These are phyloP conservation scores for Anoplius nigerrimus DNA, from an alignment of 2,888 invertebrate genomes.

Conservation along the genomic window DNA sequence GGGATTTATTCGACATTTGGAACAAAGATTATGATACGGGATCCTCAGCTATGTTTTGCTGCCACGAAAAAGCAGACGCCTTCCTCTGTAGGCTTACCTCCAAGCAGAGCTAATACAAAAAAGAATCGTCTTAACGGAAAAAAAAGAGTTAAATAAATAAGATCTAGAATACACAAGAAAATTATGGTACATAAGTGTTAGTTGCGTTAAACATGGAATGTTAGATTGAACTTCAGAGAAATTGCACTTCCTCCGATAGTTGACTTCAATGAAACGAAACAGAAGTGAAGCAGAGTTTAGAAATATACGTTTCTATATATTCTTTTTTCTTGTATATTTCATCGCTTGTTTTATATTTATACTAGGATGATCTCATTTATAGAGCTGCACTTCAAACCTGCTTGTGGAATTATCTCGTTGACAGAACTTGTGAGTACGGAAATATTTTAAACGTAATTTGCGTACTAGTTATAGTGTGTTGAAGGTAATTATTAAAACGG, in stretches of 20 bases:
- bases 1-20: too few relatives aligned
- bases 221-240: constrained; percentile 54
- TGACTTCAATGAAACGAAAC: constrained; percentile 24
- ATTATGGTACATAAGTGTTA: constrained; percentile 55
- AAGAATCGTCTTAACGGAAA: constrained; percentile 35
- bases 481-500: too few relatives aligned
- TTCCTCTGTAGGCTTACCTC: constrained; percentile 11
- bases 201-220: constrained; percentile 64
- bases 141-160: constrained; percentile 55
- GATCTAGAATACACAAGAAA: constrained; percentile 45
- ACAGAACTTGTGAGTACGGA: too few relatives aligned
- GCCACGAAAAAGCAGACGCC: constrained; percentile 5
- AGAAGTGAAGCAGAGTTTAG: constrained; percentile 4
- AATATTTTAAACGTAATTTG: too few relatives aligned
- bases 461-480: too few relatives aligned
- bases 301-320: constrained; percentile 22
- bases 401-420: too few relatives aligned
- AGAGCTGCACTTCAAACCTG: neutral
- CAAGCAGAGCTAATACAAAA: constrained; percentile 52
- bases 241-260: constrained; percentile 36
- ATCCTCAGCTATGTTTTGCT: neutral
- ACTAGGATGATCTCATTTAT: neutral
- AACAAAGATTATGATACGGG: too few relatives aligned
- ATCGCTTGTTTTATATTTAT: neutral
- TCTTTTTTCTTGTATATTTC: neutral